These are phyloP conservation scores for chimpanzee (Pan troglodytes) DNA, from an alignment of 2,113 vertebrate genomes.

Conservation along the genomic window NHGRI_mPanTro3-v2.1_pri NC_072407.2:85329001-85329500, in stretches of 20 bases:
- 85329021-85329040: neutral
- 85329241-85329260: neutral
- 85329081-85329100: neutral
- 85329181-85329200: neutral
- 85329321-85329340: neutral
- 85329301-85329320: neutral
- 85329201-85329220: neutral
- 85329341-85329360: neutral
- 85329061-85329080: neutral
- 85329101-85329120: neutral
- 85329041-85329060: neutral
- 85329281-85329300: neutral
- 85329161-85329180: neutral
- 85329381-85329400: neutral
- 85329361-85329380: neutral
- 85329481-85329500: neutral
- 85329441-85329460: neutral
- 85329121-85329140: neutral
- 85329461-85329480: neutral
- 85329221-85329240: neutral
- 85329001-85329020: neutral
- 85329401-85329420: neutral
- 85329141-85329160: neutral
- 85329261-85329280: neutral
- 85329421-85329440: neutral